phyloP scores from a whole-genome alignment of 1,140 invertebrate species.

The Eueides isabella region DNA sequence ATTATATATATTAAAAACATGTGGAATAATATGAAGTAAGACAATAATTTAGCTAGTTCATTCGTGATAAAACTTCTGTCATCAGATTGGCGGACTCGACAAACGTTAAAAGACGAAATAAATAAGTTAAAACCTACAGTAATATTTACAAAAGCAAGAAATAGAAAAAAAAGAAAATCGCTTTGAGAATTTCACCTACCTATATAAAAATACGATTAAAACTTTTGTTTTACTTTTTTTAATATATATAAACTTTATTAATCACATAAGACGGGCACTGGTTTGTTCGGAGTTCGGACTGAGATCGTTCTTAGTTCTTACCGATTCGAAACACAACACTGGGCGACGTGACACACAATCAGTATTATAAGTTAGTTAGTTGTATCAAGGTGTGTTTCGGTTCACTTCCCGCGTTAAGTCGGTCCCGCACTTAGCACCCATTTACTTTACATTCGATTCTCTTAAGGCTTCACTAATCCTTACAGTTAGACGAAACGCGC shows the following conservation, averaged over 20 bases:
- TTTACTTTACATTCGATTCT: constrained; percentile 54
- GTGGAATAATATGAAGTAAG: not conserved
- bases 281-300: constrained; percentile 75
- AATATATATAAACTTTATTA: constrained; percentile 61
- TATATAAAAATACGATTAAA: constrained; percentile 78
- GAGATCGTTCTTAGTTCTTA: constrained; percentile 65
- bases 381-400: constrained; percentile 16
- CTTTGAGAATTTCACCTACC: constrained; percentile 72
- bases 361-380: constrained; percentile 16
- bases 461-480: constrained; percentile 60
- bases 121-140: constrained; percentile 79
- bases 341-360: constrained; percentile 39
- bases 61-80: not conserved
- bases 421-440: constrained; percentile 76
- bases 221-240: constrained; percentile 56
- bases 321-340: constrained; percentile 48
- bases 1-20: not conserved
- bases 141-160: constrained; percentile 81
- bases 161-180: constrained; percentile 56
- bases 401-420: constrained; percentile 39
- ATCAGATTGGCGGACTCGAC: constrained; percentile 46
- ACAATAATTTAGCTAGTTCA: constrained; percentile 39
- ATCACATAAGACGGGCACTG: constrained; percentile 79
- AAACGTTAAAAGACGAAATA: constrained; percentile 64
- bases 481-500: constrained; percentile 49